Evolutionary conservation across 2,888 invertebrate genomes (phyloP), one percentile per base, ranked within the genome.

Genomic region (Sphaeridia pumilis): DNA sequence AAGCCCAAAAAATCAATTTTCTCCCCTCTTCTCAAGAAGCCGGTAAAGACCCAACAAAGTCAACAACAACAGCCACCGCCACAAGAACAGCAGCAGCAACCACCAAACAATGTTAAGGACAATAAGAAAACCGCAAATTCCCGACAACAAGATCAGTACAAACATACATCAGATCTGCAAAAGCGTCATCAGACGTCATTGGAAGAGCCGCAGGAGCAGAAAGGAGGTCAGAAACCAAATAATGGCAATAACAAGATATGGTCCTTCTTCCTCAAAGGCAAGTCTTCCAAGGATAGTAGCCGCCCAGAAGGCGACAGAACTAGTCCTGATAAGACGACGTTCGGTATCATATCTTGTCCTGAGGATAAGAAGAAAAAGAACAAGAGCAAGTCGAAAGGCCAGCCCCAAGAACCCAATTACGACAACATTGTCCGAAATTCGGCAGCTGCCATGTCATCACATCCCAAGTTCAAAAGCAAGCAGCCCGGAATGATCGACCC

Each of bases 401-500:
- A 35, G 10, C 5, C 36, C 4, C 7, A 27, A 20, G 44, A 43
- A 14, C 26, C 44, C 17, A 38, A 38, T 17, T 38, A 38, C 17
- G 38, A 38, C 22, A 43, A 43, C 7, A 26, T 45, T 27, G 45
- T 26, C 28, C 45, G 27, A 14, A 27, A 26, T 21, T 25, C 22
- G 14, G n/a, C 46, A 3, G 38, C 38, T 20, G 20, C 20, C 7
- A 38, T 38, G 38, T 38, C 38, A 12, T 25, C 24, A 22, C 12
- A 25, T n/a, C 24, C 45, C 20, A 41, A 41, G 21, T 26, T n/a
- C 21, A 52, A 46, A 17, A 51, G 45, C 20, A 45, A 34, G 24
- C 36, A 38, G 17, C 21, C 17, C 28, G 10, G 28, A 17, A 46
- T 46, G 24, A 46, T 52, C 22, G 52, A 52, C 27, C 52, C 52